These are phyloP conservation scores for Trichoplusia ni DNA, from an alignment of 1,140 invertebrate genomes.

Conservation along the genomic window DNA sequence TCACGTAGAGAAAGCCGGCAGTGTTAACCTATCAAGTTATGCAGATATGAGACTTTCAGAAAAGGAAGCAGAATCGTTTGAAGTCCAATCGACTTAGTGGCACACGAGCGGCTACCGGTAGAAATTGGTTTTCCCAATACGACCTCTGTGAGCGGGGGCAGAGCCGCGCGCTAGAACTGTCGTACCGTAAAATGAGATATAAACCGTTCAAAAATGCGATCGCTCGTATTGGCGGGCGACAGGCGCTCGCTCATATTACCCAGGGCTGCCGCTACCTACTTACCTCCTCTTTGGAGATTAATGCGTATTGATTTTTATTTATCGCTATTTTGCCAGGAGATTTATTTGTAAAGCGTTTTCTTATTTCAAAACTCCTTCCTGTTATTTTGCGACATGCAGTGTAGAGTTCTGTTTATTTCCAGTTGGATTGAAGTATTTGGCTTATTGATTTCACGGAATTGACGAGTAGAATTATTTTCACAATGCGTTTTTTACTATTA, in stretches of 20 bases:
- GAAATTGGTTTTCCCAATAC: conserved; percentile 67
- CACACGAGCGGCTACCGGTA: conserved; percentile 47
- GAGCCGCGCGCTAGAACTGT: conserved; percentile 56
- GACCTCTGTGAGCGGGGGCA: conserved; percentile 40
- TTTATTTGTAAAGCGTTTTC: too few relatives aligned
- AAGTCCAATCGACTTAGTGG: conserved; percentile 59
- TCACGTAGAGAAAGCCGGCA: not conserved
- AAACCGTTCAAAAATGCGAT: conserved; percentile 72
- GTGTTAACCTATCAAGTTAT: conserved; percentile 38
- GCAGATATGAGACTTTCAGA: conserved; percentile 36
- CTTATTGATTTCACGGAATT: too few relatives aligned
- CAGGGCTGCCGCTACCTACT: not conserved
- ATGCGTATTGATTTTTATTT: not conserved
- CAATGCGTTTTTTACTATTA: too few relatives aligned
- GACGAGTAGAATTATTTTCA: too few relatives aligned
- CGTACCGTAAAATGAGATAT: conserved; percentile 76
- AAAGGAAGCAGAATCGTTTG: conserved; percentile 46
- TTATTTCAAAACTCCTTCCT: too few relatives aligned
- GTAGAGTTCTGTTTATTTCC: too few relatives aligned
- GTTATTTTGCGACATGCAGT: too few relatives aligned
- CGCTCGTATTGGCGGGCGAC: conserved; percentile 44
- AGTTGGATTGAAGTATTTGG: too few relatives aligned
- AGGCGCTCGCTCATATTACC: conserved; percentile 12
- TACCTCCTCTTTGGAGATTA: not conserved
- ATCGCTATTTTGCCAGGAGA: not conserved